Conservation (phyloP, 2,113 vertebrate genomes). For the Catharus minimus region DNA sequence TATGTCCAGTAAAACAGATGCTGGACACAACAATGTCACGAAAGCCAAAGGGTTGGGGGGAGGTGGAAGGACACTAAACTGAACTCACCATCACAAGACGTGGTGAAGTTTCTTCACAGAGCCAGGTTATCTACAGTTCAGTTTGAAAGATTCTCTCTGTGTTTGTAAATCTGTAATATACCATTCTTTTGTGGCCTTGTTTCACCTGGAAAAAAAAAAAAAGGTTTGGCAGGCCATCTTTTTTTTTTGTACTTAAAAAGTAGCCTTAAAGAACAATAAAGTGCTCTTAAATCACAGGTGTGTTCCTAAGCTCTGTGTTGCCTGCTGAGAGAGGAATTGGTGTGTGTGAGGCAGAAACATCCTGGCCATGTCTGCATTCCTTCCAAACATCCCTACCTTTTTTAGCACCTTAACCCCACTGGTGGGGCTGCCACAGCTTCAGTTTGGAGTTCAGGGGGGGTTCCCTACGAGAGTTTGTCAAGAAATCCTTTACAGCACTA, state of each 20-base stretch:
- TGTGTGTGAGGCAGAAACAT: neutral
- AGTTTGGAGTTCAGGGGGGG: rapidly evolving
- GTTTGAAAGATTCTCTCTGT: conserved; percentile 72
- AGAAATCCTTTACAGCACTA: neutral
- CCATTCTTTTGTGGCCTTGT: conserved; percentile 89
- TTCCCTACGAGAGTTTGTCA: neutral
- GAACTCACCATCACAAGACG: neutral
- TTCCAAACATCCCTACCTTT: neutral
- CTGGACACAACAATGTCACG: neutral
- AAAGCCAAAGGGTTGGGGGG: conserved; percentile 59
- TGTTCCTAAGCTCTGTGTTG: neutral
- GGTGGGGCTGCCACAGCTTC: rapidly evolving
- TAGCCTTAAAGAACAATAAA: conserved; percentile 99
- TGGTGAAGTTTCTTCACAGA: conserved; percentile 68
- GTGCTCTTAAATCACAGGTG: conserved; percentile 95
- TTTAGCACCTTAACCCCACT: rapidly evolving
- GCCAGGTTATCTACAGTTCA: conserved; percentile 76
- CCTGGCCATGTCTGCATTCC: rapidly evolving
- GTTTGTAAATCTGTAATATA: conserved; percentile 85
- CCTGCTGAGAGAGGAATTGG: rapidly evolving
- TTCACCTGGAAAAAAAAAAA: conserved; percentile 81
- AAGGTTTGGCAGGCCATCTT: conserved; percentile 99
- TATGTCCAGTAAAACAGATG: neutral
- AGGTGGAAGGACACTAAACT: conserved; percentile 32
- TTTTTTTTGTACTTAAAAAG: conserved; percentile 96